Evolutionary conservation across 2,113 vertebrate genomes (phyloP), one percentile per base, ranked within the genome.

Genomic region (Cyphomyrus plagiostoma): DNA sequence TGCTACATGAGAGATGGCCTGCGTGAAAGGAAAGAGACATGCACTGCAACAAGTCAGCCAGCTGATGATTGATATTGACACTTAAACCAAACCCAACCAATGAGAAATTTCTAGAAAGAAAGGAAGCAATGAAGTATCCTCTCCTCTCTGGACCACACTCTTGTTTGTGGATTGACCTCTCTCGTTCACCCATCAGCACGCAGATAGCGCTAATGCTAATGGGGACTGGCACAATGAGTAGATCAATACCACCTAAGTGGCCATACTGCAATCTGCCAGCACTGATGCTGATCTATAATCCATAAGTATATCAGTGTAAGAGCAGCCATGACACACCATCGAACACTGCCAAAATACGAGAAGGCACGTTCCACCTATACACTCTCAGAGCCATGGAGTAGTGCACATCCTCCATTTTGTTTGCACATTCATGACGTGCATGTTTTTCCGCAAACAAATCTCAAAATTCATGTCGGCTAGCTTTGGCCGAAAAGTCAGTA

Each of bases 211-310:
- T 92, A 90, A 80, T 87, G 53, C 88, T 95, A 94, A 95, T 93
- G 93, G 93, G 91, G 91, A 92, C 58, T 93, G 93, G 92, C 93
- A 30, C 21, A 86, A 62, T 89, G 91, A 89, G 48, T 52, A 88
- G 83, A 93, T 95, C 94, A 91, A 95, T 95, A 92, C 48, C 92
- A 93, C 92, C 93, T 90, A 92, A 86, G 86, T 89, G 89, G 83
- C 91, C 23, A 85, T 88, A 86, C 91, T 92, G 89, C 77, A 50
- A 89, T 84, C 86, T 85, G 86, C 92, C 93, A 93, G 95, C 91
- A 92, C 88, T 92, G 90, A 66, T 89, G 94, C 93, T 49, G 89
- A 94, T 90, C 84, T 11, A 77, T 91, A 89, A 95, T 92, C 94
- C 93, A 93, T 93, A 92, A 95, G 91, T 49, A 21, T 0, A 89